phyloP scores from a whole-genome alignment of 2,113 vertebrate species.

The Ammospiza caudacuta region DNA sequence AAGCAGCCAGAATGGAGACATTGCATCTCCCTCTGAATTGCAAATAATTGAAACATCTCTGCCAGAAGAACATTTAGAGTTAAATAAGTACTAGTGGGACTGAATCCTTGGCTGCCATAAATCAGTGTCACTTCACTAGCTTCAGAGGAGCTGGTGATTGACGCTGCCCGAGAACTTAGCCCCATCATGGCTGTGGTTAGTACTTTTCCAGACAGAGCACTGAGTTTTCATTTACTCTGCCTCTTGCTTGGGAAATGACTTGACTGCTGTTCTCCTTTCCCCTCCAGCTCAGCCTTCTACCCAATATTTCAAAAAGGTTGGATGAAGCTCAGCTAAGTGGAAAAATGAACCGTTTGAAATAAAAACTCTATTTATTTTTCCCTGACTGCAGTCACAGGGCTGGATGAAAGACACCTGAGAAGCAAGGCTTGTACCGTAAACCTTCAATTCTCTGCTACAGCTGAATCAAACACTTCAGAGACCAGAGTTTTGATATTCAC shows the following conservation, averaged over 20 bases:
- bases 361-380: neutral
- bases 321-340: slow-evolving; percentile 33
- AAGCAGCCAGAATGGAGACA: neutral
- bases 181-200: neutral
- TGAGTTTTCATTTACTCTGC: slow-evolving; percentile 13
- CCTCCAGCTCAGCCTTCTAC: slow-evolving; percentile 15
- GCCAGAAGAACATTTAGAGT: neutral
- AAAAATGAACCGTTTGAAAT: slow-evolving; percentile 31
- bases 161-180: neutral
- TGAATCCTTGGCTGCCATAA: neutral
- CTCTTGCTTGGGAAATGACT: neutral
- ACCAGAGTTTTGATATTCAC: slow-evolving; percentile 43
- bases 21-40: neutral
- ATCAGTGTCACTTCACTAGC: neutral
- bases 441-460: slow-evolving; percentile 20
- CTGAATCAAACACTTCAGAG: slow-evolving; percentile 41
- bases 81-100: neutral
- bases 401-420: slow-evolving; percentile 9
- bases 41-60: neutral
- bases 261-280: neutral
- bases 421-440: neutral
- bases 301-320: slow-evolving; percentile 19
- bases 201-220: neutral
- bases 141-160: neutral
- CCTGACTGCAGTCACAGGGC: neutral